phyloP scores from a whole-genome alignment of 2,888 invertebrate genomes.

The Cistogaster globosa region DNA sequence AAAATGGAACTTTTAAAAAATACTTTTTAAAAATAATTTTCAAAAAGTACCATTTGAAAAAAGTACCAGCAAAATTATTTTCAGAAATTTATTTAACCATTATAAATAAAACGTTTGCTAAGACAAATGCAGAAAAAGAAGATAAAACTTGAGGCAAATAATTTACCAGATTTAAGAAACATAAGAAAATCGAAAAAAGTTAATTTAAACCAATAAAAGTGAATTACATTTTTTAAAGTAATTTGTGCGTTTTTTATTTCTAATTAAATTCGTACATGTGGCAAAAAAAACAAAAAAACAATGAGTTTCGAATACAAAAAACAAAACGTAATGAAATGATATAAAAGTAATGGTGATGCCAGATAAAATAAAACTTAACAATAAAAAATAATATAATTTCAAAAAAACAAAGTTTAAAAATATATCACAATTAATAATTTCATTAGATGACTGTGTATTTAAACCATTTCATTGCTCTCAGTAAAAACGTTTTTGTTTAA shows the following conservation, averaged over 20 bases:
- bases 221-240: conserved; percentile 31
- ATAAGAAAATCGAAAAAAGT: too few species aligned
- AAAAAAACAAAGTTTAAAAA: too few species aligned
- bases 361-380: not conserved
- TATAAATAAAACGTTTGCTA: too few species aligned
- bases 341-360: not conserved
- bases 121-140: not conserved
- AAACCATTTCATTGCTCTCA: too few species aligned
- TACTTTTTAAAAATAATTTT: too few species aligned
- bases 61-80: too few species aligned
- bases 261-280: conserved; percentile 77
- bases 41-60: too few species aligned
- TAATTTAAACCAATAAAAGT: conserved; percentile 31
- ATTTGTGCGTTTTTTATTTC: conserved; percentile 53
- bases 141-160: conserved; percentile 59
- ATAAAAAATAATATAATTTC: too few species aligned
- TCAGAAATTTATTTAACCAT: too few species aligned
- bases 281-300: conserved; percentile 39
- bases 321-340: not conserved
- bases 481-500: too few species aligned
- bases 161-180: not conserved
- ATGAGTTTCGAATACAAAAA: not conserved
- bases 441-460: too few species aligned
- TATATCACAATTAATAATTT: not conserved
- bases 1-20: too few species aligned